A percentile compares a stretch with the other conserved stretches of the same genome.
phyloP scores from a whole-genome alignment of 2,797 vertebrate genomes.

The Myotis vivesi region DNA sequence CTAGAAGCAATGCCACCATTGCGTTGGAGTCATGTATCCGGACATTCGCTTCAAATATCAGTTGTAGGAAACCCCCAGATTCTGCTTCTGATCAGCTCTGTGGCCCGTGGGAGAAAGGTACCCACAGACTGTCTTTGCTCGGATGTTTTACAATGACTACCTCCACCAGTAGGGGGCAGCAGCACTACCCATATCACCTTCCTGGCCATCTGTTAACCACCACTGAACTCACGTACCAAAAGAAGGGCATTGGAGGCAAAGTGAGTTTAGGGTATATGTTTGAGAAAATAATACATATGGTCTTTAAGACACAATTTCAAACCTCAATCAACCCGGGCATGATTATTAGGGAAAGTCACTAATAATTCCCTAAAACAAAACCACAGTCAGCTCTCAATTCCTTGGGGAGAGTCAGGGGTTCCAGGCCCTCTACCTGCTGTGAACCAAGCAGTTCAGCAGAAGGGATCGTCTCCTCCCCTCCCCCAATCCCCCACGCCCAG shows the following conservation, averaged over 20 bases:
- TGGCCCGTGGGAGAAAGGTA: background rate
- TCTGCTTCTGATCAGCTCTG: background rate
- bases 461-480: background rate
- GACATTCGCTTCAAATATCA: background rate
- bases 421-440: background rate
- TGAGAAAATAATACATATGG: background rate
- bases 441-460: fast-evolving
- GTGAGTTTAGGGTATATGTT: background rate
- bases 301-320: background rate
- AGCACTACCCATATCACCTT: background rate
- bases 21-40: background rate
- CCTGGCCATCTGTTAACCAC: background rate
- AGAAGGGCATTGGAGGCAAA: background rate
- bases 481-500: background rate
- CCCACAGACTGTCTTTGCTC: background rate
- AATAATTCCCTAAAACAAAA: background rate
- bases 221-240: background rate
- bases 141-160: background rate
- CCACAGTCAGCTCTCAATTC: background rate
- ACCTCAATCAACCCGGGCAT: background rate
- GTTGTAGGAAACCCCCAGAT: background rate
- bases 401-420: background rate
- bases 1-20: background rate
- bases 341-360: background rate
- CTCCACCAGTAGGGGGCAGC: conserved; percentile 49